phyloP scores from a whole-genome alignment of 2,113 vertebrate species.

The Cygnus atratus region DNA sequence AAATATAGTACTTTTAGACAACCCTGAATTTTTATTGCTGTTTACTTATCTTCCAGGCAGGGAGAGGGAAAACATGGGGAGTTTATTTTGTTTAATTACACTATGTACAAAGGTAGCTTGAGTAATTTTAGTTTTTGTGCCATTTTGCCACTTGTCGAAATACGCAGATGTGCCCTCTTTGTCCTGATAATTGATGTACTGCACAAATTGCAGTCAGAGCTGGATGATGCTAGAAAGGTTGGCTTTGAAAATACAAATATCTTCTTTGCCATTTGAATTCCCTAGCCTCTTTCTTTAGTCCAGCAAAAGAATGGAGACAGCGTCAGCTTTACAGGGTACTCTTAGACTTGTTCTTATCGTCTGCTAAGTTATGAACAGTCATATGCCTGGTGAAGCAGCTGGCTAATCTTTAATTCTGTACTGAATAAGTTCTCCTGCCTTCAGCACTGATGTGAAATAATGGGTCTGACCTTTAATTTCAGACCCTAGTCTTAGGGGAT shows the following conservation, averaged over 20 bases:
- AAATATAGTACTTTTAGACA: not conserved
- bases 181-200: not conserved
- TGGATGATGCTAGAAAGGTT: not conserved
- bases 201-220: not conserved
- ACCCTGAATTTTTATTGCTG: not conserved
- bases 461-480: slow-evolving; percentile 69
- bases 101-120: not conserved
- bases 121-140: not conserved
- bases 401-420: slow-evolving; percentile 61
- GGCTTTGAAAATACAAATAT: not conserved
- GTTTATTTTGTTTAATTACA: not conserved
- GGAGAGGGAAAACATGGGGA: not conserved
- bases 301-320: not conserved
- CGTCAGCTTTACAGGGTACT: not conserved
- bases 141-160: not conserved
- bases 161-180: not conserved
- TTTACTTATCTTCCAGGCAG: not conserved
- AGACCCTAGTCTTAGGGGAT: slow-evolving; percentile 30
- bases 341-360: not conserved
- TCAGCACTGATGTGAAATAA: slow-evolving; percentile 57
- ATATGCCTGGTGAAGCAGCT: slow-evolving; percentile 6
- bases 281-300: not conserved
- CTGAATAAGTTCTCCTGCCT: slow-evolving; percentile 57
- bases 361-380: slow-evolving; percentile 32
- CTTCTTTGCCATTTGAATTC: not conserved